Base-by-base conservation (phyloP, 2,797 vertebrate species). In the Acanthurus tractus region DNA sequence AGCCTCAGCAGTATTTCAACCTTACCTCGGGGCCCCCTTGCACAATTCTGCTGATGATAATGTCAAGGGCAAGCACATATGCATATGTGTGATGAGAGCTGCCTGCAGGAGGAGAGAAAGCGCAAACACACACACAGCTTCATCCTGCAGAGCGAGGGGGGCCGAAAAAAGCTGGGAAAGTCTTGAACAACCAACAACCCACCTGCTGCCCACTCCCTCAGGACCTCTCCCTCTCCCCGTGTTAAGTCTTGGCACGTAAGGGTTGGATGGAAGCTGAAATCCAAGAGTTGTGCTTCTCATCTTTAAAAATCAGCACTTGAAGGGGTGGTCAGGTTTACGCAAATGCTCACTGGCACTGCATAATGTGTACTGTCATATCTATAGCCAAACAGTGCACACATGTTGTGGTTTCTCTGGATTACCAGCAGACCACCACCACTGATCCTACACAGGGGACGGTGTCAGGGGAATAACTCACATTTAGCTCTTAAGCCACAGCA, bases 1-100 rank as follows among this genome's bases (percentile, higher is more conserved):
- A 93, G 88, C 89, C 89, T 95, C 93, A 94, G 91, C 93, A 92
- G 84, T 92, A 93, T 93, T 95, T 95, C 90, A 92, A 88, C 91
- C 90, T 93, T 86, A 93, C 93, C 91, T 93, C 89, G 44, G 88
- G 94, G 94, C 29, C 89, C 81, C 68, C 61, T 71, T 38, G 76
- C 72, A 59, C 82, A 92, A 92, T 94, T 93, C 88, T 94, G 92
- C 90, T 91, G 91, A 93, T 91, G 91, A 93, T 93, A 95, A 94
- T 94, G 93, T 94, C 94, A 95, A 94, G 93, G 91, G 88, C 91
- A 93, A 93, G 84, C 89, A 85, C 85, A 93, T 92, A 91, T 92
- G 93, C 92, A 93, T 91, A 88, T 79, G 88, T 78, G 81, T 83
- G 81, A 89, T 89, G 89, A 89, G 86, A 87, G 80, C 74, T 76